Percentiles rank a stretch among this genome's conserved stretches.
Conservation (phyloP, 2,797 vertebrate genomes). For the Tarsius wallacei region DNA sequence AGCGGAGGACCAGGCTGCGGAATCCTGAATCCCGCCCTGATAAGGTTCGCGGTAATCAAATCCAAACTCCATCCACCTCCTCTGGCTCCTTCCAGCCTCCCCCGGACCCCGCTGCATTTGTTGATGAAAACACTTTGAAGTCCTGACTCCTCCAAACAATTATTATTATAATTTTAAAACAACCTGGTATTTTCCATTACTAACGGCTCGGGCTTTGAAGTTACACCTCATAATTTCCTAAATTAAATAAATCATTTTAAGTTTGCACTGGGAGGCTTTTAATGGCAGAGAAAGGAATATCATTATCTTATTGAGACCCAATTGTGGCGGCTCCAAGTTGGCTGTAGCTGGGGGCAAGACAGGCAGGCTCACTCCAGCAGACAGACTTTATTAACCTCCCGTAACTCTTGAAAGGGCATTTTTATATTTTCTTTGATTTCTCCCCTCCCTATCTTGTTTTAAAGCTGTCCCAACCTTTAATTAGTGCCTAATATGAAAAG, state of each 20-base stretch:
- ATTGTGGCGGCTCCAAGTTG: slow-evolving; percentile 94
- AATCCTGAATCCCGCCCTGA: slow-evolving; percentile 90
- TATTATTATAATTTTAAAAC: slow-evolving; percentile 95
- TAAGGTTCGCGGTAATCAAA: slow-evolving; percentile 91
- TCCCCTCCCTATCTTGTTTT: slow-evolving; percentile 92
- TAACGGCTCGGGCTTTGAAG: slow-evolving; percentile 94
- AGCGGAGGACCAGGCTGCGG: slow-evolving; percentile 88
- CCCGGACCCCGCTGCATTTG: slow-evolving; percentile 88
- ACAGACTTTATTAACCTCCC: slow-evolving; percentile 95
- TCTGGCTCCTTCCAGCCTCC: slow-evolving; percentile 71
- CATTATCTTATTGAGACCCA: slow-evolving; percentile 96
- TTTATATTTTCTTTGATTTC: slow-evolving; percentile 95
- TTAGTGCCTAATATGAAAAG: slow-evolving; percentile 95
- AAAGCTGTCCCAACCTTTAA: slow-evolving; percentile 95
- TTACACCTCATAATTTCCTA: slow-evolving; percentile 96
- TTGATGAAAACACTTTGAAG: slow-evolving; percentile 94
- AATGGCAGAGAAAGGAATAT: slow-evolving; percentile 95
- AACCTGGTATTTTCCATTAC: slow-evolving; percentile 95
- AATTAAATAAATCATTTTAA: slow-evolving; percentile 96
- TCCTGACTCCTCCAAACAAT: slow-evolving; percentile 94
- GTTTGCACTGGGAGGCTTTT: slow-evolving; percentile 95
- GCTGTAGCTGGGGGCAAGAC: slow-evolving; percentile 94
- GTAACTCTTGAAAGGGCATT: slow-evolving; percentile 94
- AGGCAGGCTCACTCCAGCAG: slow-evolving; percentile 92
- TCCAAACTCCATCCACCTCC: slow-evolving; percentile 76